Evolutionary conservation across 2,888 invertebrate genomes (phyloP).

Genomic region (Pyrgus malvae): DNA sequence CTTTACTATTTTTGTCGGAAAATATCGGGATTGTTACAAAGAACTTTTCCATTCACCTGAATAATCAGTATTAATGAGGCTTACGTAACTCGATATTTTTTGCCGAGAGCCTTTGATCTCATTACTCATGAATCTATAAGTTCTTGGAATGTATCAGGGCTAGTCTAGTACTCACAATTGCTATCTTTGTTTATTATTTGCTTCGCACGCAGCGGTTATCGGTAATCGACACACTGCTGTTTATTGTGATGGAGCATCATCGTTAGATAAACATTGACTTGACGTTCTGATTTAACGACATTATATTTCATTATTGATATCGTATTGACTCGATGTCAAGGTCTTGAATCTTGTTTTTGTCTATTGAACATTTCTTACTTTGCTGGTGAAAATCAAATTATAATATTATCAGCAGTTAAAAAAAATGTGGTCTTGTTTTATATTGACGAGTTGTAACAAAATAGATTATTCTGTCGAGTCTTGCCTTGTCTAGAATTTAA

Average conservation of each 20-base stretch:
- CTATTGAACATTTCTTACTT: background rate
- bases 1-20: no score
- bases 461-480: background rate
- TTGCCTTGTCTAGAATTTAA: background rate
- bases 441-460: background rate
- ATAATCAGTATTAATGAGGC: no score
- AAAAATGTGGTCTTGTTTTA: background rate
- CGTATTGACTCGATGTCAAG: slow-evolving; percentile 3
- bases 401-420: background rate
- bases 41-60: no score
- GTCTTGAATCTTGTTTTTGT: background rate
- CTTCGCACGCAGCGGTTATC: background rate
- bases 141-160: no score
- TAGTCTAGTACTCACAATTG: background rate
- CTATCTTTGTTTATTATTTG: slow-evolving; percentile 5
- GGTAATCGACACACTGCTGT: background rate
- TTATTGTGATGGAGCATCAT: background rate
- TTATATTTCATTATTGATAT: background rate
- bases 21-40: no score
- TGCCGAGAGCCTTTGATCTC: no score
- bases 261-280: slow-evolving; percentile 3
- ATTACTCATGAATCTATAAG: no score
- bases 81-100: background rate
- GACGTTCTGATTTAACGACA: background rate
- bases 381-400: no score